A percentile compares a stretch with the other conserved stretches of the same genome.
These are phyloP conservation scores for Drosophila kurseongensis DNA, from an alignment of 1,140 invertebrate species.

Conservation along the genomic window DNA sequence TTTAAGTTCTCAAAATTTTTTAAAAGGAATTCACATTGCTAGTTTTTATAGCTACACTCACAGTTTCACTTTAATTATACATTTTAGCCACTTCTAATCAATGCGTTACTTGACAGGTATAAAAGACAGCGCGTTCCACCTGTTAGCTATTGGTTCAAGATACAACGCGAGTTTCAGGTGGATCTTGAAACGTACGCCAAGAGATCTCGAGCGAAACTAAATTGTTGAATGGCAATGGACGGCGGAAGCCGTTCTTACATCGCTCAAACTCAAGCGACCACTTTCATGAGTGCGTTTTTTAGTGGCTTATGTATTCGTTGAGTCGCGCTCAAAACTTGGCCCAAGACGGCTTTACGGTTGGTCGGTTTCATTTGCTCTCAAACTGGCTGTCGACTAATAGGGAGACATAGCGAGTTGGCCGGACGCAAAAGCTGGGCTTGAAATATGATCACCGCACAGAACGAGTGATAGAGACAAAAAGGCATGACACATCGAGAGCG, in stretches of 20 bases:
- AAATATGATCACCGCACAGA: slow-evolving; percentile 17
- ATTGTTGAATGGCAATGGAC: slow-evolving; percentile 58
- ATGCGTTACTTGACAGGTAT: not conserved
- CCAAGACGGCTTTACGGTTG: slow-evolving; percentile 68
- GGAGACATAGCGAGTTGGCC: slow-evolving; percentile 21
- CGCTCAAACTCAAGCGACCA: slow-evolving; percentile 35
- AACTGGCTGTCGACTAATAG: slow-evolving; percentile 60
- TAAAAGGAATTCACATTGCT: not conserved
- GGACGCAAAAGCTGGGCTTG: slow-evolving; percentile 17
- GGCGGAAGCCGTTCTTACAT: slow-evolving; percentile 55
- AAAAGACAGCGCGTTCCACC: slow-evolving; percentile 42
- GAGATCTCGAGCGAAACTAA: slow-evolving; percentile 80
- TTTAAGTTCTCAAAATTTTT: not conserved
- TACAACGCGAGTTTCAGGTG: slow-evolving; percentile 43
- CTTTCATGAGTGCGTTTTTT: slow-evolving; percentile 4
- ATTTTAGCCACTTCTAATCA: not conserved
- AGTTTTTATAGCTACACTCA: not conserved
- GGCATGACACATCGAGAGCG: not conserved
- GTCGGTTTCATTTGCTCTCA: slow-evolving; percentile 67
- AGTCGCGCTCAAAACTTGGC: slow-evolving; percentile 64
- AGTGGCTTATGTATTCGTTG: slow-evolving; percentile 28
- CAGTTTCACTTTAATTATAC: not conserved
- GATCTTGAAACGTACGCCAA: slow-evolving; percentile 69
- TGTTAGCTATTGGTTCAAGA: slow-evolving; percentile 28
- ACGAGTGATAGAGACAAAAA: slow-evolving; percentile 13